Conservation (phyloP, 2,888 invertebrate species). For the Lasioglossum pauxillum region DNA sequence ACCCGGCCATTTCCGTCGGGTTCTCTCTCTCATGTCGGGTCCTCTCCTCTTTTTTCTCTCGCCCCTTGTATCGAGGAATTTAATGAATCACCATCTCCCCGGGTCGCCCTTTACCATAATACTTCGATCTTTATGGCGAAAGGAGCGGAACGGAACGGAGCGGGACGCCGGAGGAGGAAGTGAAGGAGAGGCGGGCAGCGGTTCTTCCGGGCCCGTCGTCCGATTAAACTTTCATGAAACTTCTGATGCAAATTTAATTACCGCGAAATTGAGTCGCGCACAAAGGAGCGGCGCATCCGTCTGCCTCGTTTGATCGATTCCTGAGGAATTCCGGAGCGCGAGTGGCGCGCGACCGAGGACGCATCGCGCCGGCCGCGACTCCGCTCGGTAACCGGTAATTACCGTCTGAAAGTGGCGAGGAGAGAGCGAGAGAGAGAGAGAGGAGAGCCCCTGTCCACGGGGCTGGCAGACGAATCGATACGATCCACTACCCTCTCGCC, state of each 20-base stretch:
- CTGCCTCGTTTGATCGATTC: conserved; percentile 39
- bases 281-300: conserved; percentile 33
- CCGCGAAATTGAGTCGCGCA: conserved; percentile 49
- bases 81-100: conserved; percentile 38
- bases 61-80: conserved; percentile 31
- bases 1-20: conserved; percentile 14
- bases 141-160: not conserved
- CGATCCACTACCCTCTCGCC: conserved; percentile 30
- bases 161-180: not conserved
- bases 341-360: conserved; percentile 4
- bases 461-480: conserved; percentile 54
- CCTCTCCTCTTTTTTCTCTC: not conserved
- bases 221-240: conserved; percentile 65
- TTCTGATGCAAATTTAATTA: conserved; percentile 62
- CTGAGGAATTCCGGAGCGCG: conserved; percentile 32
- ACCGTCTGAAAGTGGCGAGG: conserved; percentile 22
- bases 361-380: conserved; percentile 8
- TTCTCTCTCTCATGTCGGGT: not conserved
- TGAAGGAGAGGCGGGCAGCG: not conserved
- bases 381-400: conserved; percentile 24
- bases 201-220: not conserved
- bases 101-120: conserved; percentile 15
- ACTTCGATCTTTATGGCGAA: conserved; percentile 33
- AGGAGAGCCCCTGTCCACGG: not conserved
- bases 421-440: not conserved